Evolutionary conservation across 2,797 vertebrate genomes (phyloP), one percentile per base, ranked within the genome.

Genomic region (Sus cebifrons): DNA sequence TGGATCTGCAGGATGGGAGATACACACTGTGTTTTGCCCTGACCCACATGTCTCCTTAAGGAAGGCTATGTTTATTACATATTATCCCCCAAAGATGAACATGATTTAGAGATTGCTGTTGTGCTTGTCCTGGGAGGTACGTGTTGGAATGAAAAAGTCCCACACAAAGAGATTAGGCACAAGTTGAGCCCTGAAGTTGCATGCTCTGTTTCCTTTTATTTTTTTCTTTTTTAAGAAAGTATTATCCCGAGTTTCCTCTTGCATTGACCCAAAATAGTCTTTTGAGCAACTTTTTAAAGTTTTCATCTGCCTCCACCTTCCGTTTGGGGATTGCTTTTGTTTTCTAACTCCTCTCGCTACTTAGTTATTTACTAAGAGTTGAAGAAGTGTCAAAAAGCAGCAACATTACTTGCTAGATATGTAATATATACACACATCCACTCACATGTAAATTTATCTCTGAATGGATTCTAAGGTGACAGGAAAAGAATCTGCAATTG

Each of bases 81-180:
- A 36, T 78, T 95, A 56, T 95, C 94, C 95, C 97, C 70, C 90
- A 65, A 94, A 90, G 95, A 95, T 85, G 96, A 86, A 36, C 91
- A 0, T 97, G 96, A 96, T 96, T 96, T 84, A 91, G 89, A 90
- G 78, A 96, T 96, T 90, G 32, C 58, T 56, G 49, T 87, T 86
- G 32, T 21, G 44, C 89, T 96, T 86, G 64, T 96, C 86, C 89
- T 94, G 94, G 95, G 96, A 96, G 89, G 84, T 95, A 40, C 54
- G 25, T 96, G 95, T 82, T 90, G 98, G 89, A 95, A 73, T 14
- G 40, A 97, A 97, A 97, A 98, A 98, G 98, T 97, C 89, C 93
- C 97, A 96, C 96, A 96, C 94, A 97, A 96, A 97, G 97, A 78
- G 95, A 97, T 96, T 95, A 92, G 96, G 95, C 89, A 96, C 64